Evolutionary conservation across 2,797 vertebrate species (phyloP).

Genomic region (Sebastes matsubarae): DNA sequence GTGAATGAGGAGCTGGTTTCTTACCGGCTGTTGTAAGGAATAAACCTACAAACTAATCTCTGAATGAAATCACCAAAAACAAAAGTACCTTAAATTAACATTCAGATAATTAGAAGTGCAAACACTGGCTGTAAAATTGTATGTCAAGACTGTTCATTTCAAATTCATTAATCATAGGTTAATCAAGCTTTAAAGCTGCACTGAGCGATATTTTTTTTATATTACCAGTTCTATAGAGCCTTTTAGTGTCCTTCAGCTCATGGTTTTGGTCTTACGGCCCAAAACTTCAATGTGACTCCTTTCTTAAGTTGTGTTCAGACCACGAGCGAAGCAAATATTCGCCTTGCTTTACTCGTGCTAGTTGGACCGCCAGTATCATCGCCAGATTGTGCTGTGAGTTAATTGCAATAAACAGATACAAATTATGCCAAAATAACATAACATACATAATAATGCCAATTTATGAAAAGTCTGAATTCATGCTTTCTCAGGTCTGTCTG

Average conservation of each 20-base stretch:
- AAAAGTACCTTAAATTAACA: neutral
- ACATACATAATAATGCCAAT: too few species aligned
- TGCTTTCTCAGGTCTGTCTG: too few species aligned
- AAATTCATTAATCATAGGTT: neutral
- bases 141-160: neutral
- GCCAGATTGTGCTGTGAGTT: too few species aligned
- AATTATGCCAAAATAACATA: too few species aligned
- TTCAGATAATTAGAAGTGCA: neutral
- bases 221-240: neutral
- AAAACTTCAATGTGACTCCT: too few species aligned
- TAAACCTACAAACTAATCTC: neutral
- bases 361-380: too few species aligned
- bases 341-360: too few species aligned
- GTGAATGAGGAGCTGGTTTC: neutral
- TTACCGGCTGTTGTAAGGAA: neutral
- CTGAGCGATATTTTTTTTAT: neutral
- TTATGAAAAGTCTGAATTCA: too few species aligned
- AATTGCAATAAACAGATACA: too few species aligned
- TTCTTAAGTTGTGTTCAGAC: too few species aligned
- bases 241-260: neutral
- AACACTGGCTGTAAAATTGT: neutral
- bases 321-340: too few species aligned
- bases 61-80: neutral
- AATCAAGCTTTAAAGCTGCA: neutral
- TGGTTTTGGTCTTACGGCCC: neutral